These are phyloP conservation scores for Serilophus lunatus DNA, from an alignment of 2,113 vertebrate species.

Conservation along the genomic window DNA sequence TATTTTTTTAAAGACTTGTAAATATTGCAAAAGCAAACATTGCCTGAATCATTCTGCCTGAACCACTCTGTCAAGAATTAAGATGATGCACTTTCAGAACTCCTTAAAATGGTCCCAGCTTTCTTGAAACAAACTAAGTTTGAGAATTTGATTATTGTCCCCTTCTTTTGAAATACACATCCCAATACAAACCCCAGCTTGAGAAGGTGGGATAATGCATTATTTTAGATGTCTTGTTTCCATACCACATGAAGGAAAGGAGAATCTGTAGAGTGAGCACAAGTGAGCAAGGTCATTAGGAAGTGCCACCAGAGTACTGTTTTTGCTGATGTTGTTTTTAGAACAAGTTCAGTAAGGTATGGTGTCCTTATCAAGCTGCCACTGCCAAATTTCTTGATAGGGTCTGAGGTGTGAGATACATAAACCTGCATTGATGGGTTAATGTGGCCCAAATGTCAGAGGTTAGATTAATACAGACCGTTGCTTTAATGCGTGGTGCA, in stretches of 20 bases:
- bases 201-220: background rate
- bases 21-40: background rate
- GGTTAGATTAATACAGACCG: constrained; percentile 68
- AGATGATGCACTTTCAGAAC: background rate
- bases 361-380: constrained; percentile 67
- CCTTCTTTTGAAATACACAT: background rate
- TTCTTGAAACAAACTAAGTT: background rate
- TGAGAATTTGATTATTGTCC: background rate
- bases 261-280: background rate
- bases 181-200: background rate
- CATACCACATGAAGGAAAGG: background rate
- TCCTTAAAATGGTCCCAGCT: background rate
- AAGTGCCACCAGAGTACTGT: constrained; percentile 38
- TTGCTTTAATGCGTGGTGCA: constrained; percentile 64
- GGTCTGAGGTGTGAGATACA: constrained; percentile 77
- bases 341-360: constrained; percentile 66
- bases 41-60: background rate
- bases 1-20: background rate
- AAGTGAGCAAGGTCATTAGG: constrained; percentile 64
- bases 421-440: constrained; percentile 69
- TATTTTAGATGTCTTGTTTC: background rate
- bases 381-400: constrained; percentile 70
- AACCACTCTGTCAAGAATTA: background rate
- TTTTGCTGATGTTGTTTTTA: constrained; percentile 76
- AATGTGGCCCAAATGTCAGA: constrained; percentile 58